Conservation (phyloP, 2,797 vertebrate species). For the Tadarida brasiliensis region DNA sequence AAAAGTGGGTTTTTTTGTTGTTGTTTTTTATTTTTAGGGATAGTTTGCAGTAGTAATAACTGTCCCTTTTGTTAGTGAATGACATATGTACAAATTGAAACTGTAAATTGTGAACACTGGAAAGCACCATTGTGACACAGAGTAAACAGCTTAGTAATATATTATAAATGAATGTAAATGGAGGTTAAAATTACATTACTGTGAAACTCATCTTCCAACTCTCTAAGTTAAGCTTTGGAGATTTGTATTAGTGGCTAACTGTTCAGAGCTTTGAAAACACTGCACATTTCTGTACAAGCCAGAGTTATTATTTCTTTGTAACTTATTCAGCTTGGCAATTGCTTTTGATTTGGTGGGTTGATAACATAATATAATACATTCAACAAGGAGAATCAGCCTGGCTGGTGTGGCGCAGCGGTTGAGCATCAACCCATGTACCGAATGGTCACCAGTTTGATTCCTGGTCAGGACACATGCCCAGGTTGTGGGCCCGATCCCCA, state of each 20-base stretch:
- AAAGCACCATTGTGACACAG: conserved; percentile 89
- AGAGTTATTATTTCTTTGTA: conserved; percentile 89
- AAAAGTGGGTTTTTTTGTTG: conserved; percentile 73
- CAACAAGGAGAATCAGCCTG: too few species aligned
- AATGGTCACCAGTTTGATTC: background rate
- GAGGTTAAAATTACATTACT: conserved; percentile 87
- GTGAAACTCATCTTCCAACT: conserved; percentile 89
- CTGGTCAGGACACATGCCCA: background rate
- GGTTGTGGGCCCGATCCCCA: background rate
- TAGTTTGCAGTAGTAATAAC: conserved; percentile 85
- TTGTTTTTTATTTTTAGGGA: conserved; percentile 74
- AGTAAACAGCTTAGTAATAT: conserved; percentile 89
- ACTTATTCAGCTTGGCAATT: conserved; percentile 88
- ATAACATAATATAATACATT: conserved; percentile 85
- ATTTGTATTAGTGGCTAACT: conserved; percentile 86
- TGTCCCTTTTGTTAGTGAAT: conserved; percentile 84
- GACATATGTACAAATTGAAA: conserved; percentile 88
- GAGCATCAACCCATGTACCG: background rate
- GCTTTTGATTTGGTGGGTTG: conserved; percentile 86
- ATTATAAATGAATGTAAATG: conserved; percentile 90
- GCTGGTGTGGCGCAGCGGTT: background rate
- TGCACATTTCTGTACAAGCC: conserved; percentile 87
- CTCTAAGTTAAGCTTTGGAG: conserved; percentile 86
- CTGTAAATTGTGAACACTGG: conserved; percentile 91
- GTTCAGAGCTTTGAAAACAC: conserved; percentile 88